Evolutionary conservation across 1,140 invertebrate species (phyloP).

Genomic region (Drosophila lacertosa): DNA sequence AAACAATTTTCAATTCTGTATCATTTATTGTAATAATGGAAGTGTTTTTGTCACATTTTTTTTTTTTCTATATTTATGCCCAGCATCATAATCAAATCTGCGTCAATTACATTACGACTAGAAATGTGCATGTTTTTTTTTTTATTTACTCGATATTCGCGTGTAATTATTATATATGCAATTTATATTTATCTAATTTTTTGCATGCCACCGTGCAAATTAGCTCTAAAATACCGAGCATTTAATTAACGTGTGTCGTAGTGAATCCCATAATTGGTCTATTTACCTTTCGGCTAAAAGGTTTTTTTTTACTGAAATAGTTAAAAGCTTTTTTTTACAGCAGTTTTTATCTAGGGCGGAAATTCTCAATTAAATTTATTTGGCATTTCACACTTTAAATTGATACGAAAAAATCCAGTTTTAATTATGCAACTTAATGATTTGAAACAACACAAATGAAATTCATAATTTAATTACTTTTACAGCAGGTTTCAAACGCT

Average conservation of each 20-base stretch:
- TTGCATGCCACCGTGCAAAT: conserved; percentile 23
- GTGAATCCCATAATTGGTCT: conserved; percentile 21
- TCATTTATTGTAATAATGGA: conserved; percentile 31
- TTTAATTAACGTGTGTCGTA: conserved; percentile 33
- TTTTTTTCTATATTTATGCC: conserved; percentile 26
- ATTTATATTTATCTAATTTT: conserved; percentile 19
- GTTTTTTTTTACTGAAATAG: conserved; percentile 15
- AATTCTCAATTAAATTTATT: conserved; percentile 1
- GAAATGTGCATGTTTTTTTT: neutral
- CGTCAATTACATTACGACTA: conserved; percentile 4
- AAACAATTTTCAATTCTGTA: conserved; percentile 63
- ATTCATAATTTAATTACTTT: conserved; percentile 28
- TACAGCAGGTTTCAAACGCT: conserved; percentile 2
- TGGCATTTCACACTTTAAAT: conserved; percentile 1
- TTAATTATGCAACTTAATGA: conserved; percentile 16
- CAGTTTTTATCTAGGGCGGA: neutral
- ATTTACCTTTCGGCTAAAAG: conserved; percentile 25
- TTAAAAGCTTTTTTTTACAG: neutral
- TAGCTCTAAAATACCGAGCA: conserved; percentile 16
- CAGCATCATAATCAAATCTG: conserved; percentile 5
- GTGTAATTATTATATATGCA: conserved; percentile 35
- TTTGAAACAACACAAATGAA: conserved; percentile 17
- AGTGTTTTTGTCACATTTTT: conserved; percentile 6
- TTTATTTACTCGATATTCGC: conserved; percentile 18
- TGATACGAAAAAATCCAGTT: conserved; percentile 8